A percentile compares a stretch with the other conserved stretches of the same genome.
Conservation (phyloP, 2,113 vertebrate genomes). For the Semnornis frantzii region DNA sequence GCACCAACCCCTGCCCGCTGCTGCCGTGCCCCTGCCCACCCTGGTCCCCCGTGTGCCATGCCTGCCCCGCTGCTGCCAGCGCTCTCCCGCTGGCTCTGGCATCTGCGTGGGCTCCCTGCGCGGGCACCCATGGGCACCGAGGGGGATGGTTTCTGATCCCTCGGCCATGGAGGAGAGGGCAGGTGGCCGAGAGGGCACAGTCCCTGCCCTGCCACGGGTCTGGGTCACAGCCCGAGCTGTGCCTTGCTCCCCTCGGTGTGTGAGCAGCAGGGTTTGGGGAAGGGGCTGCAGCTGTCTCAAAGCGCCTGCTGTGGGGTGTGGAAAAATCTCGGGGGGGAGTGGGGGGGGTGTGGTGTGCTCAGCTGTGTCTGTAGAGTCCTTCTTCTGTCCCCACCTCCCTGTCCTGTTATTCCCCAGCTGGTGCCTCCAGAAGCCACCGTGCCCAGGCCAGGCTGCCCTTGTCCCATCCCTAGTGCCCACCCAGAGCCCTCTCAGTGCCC, state of each 20-base stretch:
- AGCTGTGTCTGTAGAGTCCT: neutral
- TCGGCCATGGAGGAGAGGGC: accelerated
- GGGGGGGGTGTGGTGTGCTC: neutral
- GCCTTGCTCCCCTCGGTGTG: neutral
- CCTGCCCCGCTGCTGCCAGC: neutral
- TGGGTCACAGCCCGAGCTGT: neutral
- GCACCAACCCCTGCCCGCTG: neutral
- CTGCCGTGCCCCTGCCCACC: neutral
- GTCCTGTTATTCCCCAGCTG: neutral
- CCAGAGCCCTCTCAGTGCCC: accelerated
- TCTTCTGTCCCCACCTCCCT: too few relatives aligned
- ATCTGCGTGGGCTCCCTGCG: neutral
- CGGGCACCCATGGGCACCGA: neutral
- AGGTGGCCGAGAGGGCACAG: neutral
- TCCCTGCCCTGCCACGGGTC: neutral
- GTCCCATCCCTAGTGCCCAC: neutral
- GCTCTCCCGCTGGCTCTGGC: neutral
- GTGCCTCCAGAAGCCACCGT: neutral
- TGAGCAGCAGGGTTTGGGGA: neutral
- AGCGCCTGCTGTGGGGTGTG: neutral
- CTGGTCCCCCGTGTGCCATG: neutral
- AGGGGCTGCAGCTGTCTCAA: neutral
- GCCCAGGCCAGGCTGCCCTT: neutral
- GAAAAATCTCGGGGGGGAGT: neutral
- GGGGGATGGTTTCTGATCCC: neutral